Evolutionary conservation across 2,888 invertebrate genomes (phyloP), one percentile per base, ranked within the genome.

Genomic region (Parasteatoda lunata): DNA sequence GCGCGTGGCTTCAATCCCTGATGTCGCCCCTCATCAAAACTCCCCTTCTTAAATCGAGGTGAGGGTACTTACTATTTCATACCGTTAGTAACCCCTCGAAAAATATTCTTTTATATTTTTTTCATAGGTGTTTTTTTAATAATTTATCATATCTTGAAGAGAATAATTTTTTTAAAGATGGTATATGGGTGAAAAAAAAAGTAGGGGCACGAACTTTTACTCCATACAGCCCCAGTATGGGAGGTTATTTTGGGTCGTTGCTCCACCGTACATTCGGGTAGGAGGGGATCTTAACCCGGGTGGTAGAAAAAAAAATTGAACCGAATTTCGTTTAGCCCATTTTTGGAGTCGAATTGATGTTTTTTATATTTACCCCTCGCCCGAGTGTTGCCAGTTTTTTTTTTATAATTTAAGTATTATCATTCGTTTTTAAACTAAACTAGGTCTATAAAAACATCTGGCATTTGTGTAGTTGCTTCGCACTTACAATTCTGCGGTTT

Each of bases 221-320:
- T n/a, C 59, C 59, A 59, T 6, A 49, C 45, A 15, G 30, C 64
- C 66, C 77, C 15, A 51, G 11, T 15, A n/a, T 30, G 65, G 71
- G 54, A 52, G 70, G 78, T 80, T 86, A 77, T 77, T 71, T 81
- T 79, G 30, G 85, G 85, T 86, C 85, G 80, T 66, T 80, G 77
- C 69, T 80, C 80, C 69, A 69, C 45, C 80, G 52, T 52, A 75
- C 51, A 71, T 68, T 78, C 47, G 45, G 64, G 9, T 76, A 70
- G 30, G 70, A 68, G 69, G 64, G 71, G 47, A 51, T 72, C 48
- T 72, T 72, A 69, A 51, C 70, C 59, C 54, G 45, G 11, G 15
- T 59, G 45, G 7, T 13, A 47, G 68, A 77, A 77, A 49, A 30
- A 30, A 30, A 30, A 30, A 30, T 30, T 30, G 30, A 30, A 30